Base-by-base conservation (phyloP, 2,113 vertebrate genomes). In the Megaceryle torquata region DNA sequence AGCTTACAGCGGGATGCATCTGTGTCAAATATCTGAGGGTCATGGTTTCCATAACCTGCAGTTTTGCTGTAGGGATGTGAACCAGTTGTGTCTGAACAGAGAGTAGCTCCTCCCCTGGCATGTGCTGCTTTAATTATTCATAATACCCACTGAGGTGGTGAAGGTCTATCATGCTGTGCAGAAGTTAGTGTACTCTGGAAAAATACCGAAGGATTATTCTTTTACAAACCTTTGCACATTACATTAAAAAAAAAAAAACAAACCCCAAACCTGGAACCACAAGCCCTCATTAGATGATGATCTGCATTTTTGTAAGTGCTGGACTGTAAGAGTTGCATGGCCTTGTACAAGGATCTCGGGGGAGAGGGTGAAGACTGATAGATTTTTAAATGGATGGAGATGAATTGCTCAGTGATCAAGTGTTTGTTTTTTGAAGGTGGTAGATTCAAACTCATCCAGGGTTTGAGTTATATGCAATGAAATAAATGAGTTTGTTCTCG, bases 131-230 rank as follows among this genome's bases (percentile, higher is more conserved):
- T 88, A 88, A 80, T 93, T 88, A 71, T 92, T 94, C 48, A 29
- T 53, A 33, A 37, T 64, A 24, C 28, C 5, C 18, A 22, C 51
- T 0, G 10, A 92, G 48, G 50, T 79, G 80, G 64, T 93, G 48
- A 75, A 94, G 77, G 83, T 94, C 83, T 88, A 0, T 88, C 59
- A 17, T 3, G 12, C 71, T 89, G 60, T 78, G 93, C 85, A 78
- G 4, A 93, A 94, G 80, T 81, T 94, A 68, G 37, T 18, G n/a
- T 60, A 68, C 26, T 24, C 51, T 91, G 92, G 82, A 95, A 96
- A 83, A 91, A 64, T 53, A 63, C 70, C 50, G 83, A 64, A 85
- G 65, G 28, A 43, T 90, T 84, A 57, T 74, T 85, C 71, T 71
- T 78, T 82, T 88, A 86, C n/a, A 65, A 3, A 25, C 9, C 43